phyloP scores from a whole-genome alignment of 2,113 vertebrate species.

The Brachypteracias leptosomus region DNA sequence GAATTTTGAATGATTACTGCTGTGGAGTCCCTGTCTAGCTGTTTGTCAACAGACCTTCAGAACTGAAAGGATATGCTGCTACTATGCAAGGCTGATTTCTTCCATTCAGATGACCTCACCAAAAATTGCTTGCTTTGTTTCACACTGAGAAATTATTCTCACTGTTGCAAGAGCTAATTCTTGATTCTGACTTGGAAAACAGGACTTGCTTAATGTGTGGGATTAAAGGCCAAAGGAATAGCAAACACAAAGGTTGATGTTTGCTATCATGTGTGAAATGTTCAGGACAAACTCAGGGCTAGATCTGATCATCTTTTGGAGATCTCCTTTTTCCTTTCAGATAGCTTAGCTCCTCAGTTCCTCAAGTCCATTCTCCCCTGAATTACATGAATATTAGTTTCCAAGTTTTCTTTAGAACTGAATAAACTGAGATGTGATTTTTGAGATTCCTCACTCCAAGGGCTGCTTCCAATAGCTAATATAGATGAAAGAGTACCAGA shows the following conservation, averaged over 20 bases:
- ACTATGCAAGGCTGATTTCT: background rate
- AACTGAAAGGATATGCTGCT: background rate
- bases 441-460: background rate
- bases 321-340: background rate
- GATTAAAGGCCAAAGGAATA: background rate
- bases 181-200: background rate
- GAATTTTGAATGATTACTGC: background rate
- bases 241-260: fast-evolving
- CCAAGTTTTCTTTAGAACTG: background rate
- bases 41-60: background rate
- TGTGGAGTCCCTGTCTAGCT: background rate
- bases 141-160: background rate
- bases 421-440: background rate
- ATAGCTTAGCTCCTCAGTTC: background rate
- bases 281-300: background rate
- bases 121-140: background rate
- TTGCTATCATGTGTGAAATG: background rate
- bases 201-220: background rate
- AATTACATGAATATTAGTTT: background rate
- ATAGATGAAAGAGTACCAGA: background rate
- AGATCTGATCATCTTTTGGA: background rate
- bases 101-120: background rate
- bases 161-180: background rate
- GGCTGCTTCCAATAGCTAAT: background rate
- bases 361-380: background rate